These are phyloP conservation scores for Corythoichthys haematopterus DNA, from an alignment of 2,113 vertebrate species.

Conservation along the genomic window DNA sequence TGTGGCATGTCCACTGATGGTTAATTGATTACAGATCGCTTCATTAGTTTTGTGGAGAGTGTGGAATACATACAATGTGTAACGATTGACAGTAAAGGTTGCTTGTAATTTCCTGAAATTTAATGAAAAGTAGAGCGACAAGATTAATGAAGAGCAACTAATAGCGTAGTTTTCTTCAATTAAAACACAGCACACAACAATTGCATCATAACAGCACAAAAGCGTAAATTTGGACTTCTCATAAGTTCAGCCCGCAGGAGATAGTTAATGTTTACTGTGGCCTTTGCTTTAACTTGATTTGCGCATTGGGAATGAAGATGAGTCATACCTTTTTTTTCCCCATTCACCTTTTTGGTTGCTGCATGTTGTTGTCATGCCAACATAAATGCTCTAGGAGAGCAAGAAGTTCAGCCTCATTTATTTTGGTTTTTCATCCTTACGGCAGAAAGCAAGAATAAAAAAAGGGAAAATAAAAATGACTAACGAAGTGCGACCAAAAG, in stretches of 20 bases:
- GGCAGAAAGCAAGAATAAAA: not conserved
- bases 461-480: slow-evolving; percentile 19
- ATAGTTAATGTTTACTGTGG: slow-evolving; percentile 1
- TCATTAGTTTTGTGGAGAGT: not conserved
- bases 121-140: not conserved
- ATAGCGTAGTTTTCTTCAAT: not conserved
- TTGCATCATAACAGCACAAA: not conserved
- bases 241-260: not conserved
- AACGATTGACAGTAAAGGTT: not conserved
- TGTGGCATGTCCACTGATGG: not conserved
- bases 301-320: slow-evolving; percentile 28
- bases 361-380: slow-evolving; percentile 52
- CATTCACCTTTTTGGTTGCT: slow-evolving; percentile 25
- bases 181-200: not conserved
- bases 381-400: slow-evolving; percentile 37
- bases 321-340: slow-evolving; percentile 39
- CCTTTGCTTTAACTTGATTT: slow-evolving; percentile 31
- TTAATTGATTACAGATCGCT: not conserved
- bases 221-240: not conserved
- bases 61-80: not conserved
- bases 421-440: slow-evolving; percentile 20
- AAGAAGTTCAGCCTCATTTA: slow-evolving; percentile 10
- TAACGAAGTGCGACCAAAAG: slow-evolving; percentile 31
- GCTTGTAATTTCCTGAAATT: not conserved
- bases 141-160: not conserved